phyloP scores from a whole-genome alignment of 2,888 invertebrate genomes.

The Periphyllus acericola region DNA sequence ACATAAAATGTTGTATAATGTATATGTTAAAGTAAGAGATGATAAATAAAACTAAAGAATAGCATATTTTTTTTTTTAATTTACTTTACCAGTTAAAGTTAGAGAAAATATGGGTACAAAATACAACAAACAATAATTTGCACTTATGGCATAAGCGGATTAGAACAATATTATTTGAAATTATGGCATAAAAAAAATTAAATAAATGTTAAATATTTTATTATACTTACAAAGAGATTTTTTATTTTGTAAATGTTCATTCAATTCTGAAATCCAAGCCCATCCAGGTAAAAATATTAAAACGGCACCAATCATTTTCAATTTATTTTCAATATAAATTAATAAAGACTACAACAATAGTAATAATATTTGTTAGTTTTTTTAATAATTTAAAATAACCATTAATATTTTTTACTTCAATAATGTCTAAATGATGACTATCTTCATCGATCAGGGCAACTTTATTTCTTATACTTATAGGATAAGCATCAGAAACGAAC shows the following conservation, averaged over 20 bases:
- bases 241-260: slow-evolving; percentile 84
- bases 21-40: too few relatives aligned
- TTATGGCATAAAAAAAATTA: too few relatives aligned
- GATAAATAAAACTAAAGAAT: too few relatives aligned
- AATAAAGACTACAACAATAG: slow-evolving; percentile 22
- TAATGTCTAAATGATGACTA: slow-evolving; percentile 91
- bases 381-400: not conserved
- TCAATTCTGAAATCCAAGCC: slow-evolving; percentile 94
- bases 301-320: slow-evolving; percentile 82
- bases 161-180: too few relatives aligned
- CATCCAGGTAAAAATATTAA: slow-evolving; percentile 95
- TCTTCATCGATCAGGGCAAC: slow-evolving; percentile 87
- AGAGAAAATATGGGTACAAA: too few relatives aligned
- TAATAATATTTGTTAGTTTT: not conserved
- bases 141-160: too few relatives aligned
- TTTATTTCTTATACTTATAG: slow-evolving; percentile 73
- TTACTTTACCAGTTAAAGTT: too few relatives aligned
- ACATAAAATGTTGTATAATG: not conserved
- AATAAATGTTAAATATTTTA: not conserved
- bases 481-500: slow-evolving; percentile 68
- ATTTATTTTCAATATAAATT: slow-evolving; percentile 66
- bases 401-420: slow-evolving; percentile 71
- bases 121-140: too few relatives aligned
- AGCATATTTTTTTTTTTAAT: too few relatives aligned
- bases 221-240: slow-evolving; percentile 70